Evolutionary conservation across 1,140 invertebrate genomes (phyloP).

Genomic region (Pristionchus pacificus): DNA sequence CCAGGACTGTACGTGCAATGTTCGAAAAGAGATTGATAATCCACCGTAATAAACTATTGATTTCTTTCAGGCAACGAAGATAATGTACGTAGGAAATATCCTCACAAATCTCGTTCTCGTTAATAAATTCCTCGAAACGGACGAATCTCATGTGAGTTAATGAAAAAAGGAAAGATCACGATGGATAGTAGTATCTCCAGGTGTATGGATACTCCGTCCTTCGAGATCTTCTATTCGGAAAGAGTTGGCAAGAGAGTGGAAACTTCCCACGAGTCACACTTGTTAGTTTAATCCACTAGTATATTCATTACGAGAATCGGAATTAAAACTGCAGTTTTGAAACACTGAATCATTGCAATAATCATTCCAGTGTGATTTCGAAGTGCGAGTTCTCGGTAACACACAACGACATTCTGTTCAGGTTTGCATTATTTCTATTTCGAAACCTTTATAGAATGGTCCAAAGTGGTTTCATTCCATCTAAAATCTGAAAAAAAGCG

Average conservation of each 20-base stretch:
- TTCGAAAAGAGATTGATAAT: neutral
- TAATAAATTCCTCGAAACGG: constrained; percentile 62
- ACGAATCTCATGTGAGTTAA: constrained; percentile 57
- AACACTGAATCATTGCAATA: constrained; percentile 55
- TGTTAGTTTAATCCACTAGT: constrained; percentile 7
- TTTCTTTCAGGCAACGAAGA: constrained; percentile 61
- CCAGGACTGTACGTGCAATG: too few species aligned
- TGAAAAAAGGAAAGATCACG: neutral
- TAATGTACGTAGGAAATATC: constrained; percentile 62
- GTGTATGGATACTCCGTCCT: constrained; percentile 55
- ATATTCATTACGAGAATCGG: neutral
- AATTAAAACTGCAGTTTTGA: neutral
- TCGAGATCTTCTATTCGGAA: constrained; percentile 47
- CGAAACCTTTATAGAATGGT: constrained; percentile 41
- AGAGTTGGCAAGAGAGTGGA: constrained; percentile 53
- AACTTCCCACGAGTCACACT: constrained; percentile 58
- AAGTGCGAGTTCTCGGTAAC: constrained; percentile 62
- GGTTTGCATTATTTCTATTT: constrained; percentile 17
- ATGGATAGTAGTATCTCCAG: neutral
- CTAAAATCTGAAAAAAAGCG: too few species aligned
- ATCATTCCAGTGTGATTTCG: constrained; percentile 63
- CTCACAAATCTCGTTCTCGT: constrained; percentile 60
- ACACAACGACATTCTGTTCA: constrained; percentile 59
- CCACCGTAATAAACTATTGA: constrained; percentile 55
- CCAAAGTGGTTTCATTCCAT: too few species aligned